These are phyloP conservation scores for Limonius californicus DNA, from an alignment of 1,140 invertebrate genomes.

Conservation along the genomic window DNA sequence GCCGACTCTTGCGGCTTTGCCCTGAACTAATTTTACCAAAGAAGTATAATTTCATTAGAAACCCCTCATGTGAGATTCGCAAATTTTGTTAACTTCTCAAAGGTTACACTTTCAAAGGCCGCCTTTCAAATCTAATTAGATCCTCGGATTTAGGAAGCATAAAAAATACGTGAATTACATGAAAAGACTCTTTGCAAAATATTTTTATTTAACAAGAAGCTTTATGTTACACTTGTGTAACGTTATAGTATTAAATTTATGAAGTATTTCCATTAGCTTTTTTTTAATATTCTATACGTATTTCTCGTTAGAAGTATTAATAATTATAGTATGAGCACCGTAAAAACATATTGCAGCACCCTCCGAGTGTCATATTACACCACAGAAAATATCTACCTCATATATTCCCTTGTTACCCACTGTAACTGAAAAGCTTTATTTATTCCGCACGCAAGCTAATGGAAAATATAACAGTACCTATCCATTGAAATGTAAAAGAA, in stretches of 20 bases:
- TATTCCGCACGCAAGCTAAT: constrained; percentile 12
- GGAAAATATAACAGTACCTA: constrained; percentile 18
- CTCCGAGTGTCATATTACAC: no score
- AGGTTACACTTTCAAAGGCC: constrained; percentile 4
- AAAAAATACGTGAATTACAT: constrained; percentile 1
- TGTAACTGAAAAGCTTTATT: constrained; percentile 3
- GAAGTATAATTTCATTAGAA: constrained; percentile 12
- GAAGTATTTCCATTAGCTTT: neutral
- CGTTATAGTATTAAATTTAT: neutral
- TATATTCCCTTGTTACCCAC: no score
- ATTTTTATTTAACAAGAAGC: neutral
- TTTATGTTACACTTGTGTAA: no score
- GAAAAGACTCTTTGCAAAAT: neutral
- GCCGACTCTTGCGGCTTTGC: constrained; percentile 1
- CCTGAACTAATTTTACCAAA: constrained; percentile 5
- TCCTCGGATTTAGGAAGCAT: neutral
- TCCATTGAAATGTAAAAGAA: constrained; percentile 20
- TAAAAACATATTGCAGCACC: no score
- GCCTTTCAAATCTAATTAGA: neutral
- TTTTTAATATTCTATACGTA: no score
- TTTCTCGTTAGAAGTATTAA: no score
- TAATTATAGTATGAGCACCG: no score
- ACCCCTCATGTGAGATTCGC: neutral
- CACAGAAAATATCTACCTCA: no score
- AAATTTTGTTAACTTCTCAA: constrained; percentile 1